Percentiles rank a stretch among this genome's conserved stretches.
Evolutionary conservation across 2,888 invertebrate species (phyloP).

Genomic region (Sipha maydis): DNA sequence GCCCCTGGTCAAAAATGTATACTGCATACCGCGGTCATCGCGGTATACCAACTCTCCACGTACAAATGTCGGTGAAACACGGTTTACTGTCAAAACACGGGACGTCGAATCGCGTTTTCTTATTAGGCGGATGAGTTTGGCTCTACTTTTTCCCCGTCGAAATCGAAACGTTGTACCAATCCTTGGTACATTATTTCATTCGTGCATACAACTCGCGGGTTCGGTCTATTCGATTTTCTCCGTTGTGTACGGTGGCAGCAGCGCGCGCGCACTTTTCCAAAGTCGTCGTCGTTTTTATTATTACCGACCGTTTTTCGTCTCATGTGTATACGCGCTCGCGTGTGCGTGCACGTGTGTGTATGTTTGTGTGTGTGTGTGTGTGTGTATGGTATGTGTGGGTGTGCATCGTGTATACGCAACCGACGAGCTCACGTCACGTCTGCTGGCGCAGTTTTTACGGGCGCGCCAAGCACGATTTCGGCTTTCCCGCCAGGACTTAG

Average conservation of each 20-base stretch:
- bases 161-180: too few relatives aligned
- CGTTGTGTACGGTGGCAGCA: too few relatives aligned
- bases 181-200: neutral
- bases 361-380: neutral
- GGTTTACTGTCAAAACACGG: neutral
- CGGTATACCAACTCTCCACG: neutral
- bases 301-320: conserved; percentile 47
- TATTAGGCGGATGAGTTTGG: too few relatives aligned
- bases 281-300: conserved; percentile 35
- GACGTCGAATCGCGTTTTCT: too few relatives aligned
- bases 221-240: neutral
- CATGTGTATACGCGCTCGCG: neutral
- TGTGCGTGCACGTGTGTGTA: neutral
- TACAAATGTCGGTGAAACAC: neutral
- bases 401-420: neutral
- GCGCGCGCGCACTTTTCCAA: neutral
- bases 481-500: conserved; percentile 49
- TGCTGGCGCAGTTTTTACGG: conserved; percentile 57
- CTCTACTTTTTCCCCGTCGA: too few relatives aligned
- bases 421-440: conserved; percentile 53
- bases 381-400: neutral
- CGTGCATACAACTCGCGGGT: neutral
- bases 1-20: too few relatives aligned
- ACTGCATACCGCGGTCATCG: too few relatives aligned
- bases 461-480: conserved; percentile 58